These are phyloP conservation scores for Cheilosia urbana DNA, from an alignment of 2,888 invertebrate genomes.

Conservation along the genomic window DNA sequence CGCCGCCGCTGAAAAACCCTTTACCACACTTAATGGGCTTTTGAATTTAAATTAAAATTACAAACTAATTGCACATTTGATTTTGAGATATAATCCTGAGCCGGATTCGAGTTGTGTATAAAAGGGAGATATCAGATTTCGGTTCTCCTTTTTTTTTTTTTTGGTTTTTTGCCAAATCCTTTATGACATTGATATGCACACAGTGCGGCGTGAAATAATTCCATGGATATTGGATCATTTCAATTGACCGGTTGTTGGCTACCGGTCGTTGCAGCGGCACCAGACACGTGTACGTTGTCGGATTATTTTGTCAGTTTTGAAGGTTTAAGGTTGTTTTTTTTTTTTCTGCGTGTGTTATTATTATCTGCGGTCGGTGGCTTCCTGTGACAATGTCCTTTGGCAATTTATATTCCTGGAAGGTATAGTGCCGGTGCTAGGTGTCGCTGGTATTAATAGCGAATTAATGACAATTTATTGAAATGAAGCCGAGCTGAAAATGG, in stretches of 20 bases:
- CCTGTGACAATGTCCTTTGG: constrained; percentile 53
- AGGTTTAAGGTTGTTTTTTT: constrained; percentile 31
- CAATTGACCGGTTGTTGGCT: constrained; percentile 43
- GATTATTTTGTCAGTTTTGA: constrained; percentile 71
- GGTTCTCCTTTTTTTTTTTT: constrained; percentile 4
- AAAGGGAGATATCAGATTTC: constrained; percentile 57
- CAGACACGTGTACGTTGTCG: constrained; percentile 62
- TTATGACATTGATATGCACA: constrained; percentile 68
- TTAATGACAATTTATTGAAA: constrained; percentile 41
- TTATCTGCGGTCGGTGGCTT: constrained; percentile 60
- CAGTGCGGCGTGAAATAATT: constrained; percentile 52
- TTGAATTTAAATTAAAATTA: constrained; percentile 59
- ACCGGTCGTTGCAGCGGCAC: background rate
- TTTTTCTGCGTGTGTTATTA: background rate
- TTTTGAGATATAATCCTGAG: constrained; percentile 36
- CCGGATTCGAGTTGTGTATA: constrained; percentile 18
- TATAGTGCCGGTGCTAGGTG: background rate
- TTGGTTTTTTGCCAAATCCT: constrained; percentile 41
- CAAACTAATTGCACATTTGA: constrained; percentile 65
- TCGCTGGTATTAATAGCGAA: constrained; percentile 28
- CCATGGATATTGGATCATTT: constrained; percentile 62
- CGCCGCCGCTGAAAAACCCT: background rate
- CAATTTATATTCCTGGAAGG: constrained; percentile 21
- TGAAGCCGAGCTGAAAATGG: constrained; percentile 47
- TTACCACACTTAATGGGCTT: constrained; percentile 26